Percentiles rank a stretch among this genome's conserved stretches.
phyloP scores from a whole-genome alignment of 2,113 vertebrate species.

The Merops nubicus region DNA sequence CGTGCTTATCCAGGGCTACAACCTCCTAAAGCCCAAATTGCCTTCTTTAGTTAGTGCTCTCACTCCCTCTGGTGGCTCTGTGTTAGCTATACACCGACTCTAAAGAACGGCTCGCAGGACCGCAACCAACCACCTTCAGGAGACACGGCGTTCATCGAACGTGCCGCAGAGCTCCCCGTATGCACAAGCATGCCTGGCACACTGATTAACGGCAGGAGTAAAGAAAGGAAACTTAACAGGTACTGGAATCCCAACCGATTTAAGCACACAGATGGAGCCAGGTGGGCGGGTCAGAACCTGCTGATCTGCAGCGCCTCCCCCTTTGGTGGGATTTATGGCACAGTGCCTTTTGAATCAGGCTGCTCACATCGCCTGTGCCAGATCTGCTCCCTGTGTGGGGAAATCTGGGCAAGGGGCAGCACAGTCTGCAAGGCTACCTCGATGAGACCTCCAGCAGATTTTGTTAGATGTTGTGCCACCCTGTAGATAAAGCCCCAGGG shows the following conservation, averaged over 20 bases:
- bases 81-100: rapidly evolving
- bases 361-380: background rate
- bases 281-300: background rate
- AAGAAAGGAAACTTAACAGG: background rate
- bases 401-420: background rate
- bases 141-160: rapidly evolving
- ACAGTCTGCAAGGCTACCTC: background rate
- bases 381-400: background rate
- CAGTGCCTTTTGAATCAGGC: background rate
- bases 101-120: background rate
- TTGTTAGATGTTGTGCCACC: constrained; percentile 15
- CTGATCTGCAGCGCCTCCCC: background rate
- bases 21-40: background rate
- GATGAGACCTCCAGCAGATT: background rate
- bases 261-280: background rate
- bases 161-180: background rate
- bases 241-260: background rate
- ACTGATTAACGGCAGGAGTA: background rate
- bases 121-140: background rate
- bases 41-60: background rate
- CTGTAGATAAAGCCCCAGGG: background rate
- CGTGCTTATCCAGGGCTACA: background rate
- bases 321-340: background rate
- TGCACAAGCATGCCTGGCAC: background rate
- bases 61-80: constrained; percentile 39